These are phyloP conservation scores for Procambarus clarkii DNA, from an alignment of 1,140 invertebrate genomes.

Conservation along the genomic window DNA sequence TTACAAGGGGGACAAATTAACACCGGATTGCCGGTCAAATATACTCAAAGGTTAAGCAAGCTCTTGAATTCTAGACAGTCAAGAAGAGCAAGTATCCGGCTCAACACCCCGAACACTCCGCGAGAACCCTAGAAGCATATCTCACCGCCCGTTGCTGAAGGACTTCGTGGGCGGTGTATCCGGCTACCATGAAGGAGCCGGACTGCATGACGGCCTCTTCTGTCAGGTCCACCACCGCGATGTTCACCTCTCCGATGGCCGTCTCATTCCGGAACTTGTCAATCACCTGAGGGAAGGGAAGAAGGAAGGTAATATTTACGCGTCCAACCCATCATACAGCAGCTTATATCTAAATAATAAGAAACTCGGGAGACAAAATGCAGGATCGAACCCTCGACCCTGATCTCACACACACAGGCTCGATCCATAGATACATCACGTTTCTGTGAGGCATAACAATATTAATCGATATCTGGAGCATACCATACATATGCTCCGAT, in stretches of 20 bases:
- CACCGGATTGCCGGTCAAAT: too few relatives aligned
- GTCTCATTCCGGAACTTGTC: conserved; percentile 61
- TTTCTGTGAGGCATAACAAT: too few relatives aligned
- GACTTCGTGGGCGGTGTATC: conserved; percentile 87
- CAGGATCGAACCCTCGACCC: too few relatives aligned
- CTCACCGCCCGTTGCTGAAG: conserved; percentile 77
- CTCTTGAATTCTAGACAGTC: too few relatives aligned
- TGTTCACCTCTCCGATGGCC: conserved; percentile 50
- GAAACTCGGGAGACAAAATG: neutral
- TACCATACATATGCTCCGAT: too few relatives aligned
- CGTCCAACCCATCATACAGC: conserved; percentile 78
- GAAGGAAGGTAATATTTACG: neutral
- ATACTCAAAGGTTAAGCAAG: too few relatives aligned
- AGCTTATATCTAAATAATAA: conserved; percentile 83
- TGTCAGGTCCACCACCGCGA: conserved; percentile 84
- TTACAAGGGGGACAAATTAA: too few relatives aligned
- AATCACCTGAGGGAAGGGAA: conserved; percentile 38
- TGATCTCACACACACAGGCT: too few relatives aligned
- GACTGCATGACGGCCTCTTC: conserved; percentile 93
- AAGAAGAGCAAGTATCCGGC: too few relatives aligned
- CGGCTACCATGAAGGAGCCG: conserved; percentile 89
- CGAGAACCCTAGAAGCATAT: neutral
- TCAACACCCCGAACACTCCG: too few relatives aligned
- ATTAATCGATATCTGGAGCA: too few relatives aligned
- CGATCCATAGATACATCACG: too few relatives aligned